Base-by-base conservation (phyloP, 2,888 invertebrate genomes). In the Chaitophorus viminalis region DNA sequence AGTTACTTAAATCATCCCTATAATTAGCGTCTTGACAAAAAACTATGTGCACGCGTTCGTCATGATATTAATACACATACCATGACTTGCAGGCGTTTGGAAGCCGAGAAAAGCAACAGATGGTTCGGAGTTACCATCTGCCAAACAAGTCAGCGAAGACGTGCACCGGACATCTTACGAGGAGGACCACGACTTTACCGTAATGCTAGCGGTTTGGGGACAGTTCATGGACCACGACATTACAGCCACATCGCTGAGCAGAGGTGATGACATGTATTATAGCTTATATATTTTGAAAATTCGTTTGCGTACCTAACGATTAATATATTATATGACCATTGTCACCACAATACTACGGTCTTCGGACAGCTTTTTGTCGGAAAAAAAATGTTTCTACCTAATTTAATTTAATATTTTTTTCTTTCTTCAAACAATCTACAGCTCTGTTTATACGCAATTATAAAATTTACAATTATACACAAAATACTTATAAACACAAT, bases 151-250 rank as follows among this genome's bases (percentile, higher is more conserved):
- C 11, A 96, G 96, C 90, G 91, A 94, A 31, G 93, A 93, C 33
- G 94, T 96, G 0, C 96, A 96, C 91, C 93, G 95, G 0, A 94
- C 96, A 0, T 94, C 94, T 89, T 95, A 95, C 90, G 93, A 93
- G 68, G 94, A 94, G 79, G 96, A 96, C 91, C 94, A 94, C 0
- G 92, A 94, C 89, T 96, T 96, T 91, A 95, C 96, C 0, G 95
- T 96, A 0, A 95, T 97, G 95, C 91, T 97, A 89, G 96, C 97
- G 0, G 95, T 96, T 8, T 97, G 96, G 93, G 97, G 97, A 0
- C 97, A 97, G 92, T 97, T 97, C 91, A 91, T 97, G 25, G 96
- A 97, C 91, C 97, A 97, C 90, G 97, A 97, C 90, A 94, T 97
- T 87, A 96, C 96, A 0, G 95, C 96, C 11, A 97, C 96, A 0